phyloP scores from a whole-genome alignment of 2,797 vertebrate genomes.

The Spea hammondii region DNA sequence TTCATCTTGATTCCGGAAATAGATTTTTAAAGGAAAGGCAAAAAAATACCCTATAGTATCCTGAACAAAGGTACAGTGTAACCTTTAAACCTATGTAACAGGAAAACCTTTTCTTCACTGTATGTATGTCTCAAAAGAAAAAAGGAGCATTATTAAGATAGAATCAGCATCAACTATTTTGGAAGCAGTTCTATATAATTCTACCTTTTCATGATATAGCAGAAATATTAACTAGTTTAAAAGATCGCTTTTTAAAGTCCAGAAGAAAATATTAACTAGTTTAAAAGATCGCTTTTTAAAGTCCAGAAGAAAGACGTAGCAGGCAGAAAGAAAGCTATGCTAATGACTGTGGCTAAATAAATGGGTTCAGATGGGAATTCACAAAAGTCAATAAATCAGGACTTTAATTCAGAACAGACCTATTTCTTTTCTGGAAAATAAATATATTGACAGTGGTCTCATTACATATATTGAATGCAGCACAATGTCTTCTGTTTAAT shows the following conservation, averaged over 20 bases:
- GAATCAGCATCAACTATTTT: too few relatives aligned
- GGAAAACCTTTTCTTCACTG: too few relatives aligned
- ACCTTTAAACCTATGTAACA: too few relatives aligned
- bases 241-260: neutral
- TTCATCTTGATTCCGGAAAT: too few relatives aligned
- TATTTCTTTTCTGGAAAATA: constrained; percentile 14
- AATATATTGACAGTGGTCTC: constrained; percentile 14
- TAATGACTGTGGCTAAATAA: constrained; percentile 4
- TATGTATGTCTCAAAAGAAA: too few relatives aligned
- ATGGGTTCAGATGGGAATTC: neutral
- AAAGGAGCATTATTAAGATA: too few relatives aligned
- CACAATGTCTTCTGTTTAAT: constrained; percentile 8
- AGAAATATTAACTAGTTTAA: neutral
- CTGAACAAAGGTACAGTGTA: too few relatives aligned
- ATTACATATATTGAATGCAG: constrained; percentile 2
- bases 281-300: neutral
- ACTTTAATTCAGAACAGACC: constrained; percentile 1
- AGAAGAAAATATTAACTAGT: neutral
- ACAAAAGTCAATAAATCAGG: constrained; percentile 6
- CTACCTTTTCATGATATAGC: too few relatives aligned
- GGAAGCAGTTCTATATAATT: too few relatives aligned
- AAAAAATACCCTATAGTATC: too few relatives aligned
- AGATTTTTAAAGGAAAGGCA: too few relatives aligned
- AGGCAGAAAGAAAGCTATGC: neutral
- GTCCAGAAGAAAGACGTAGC: neutral